Evolutionary conservation across 2,888 invertebrate genomes (phyloP).

Genomic region (Blastobasis adustella): DNA sequence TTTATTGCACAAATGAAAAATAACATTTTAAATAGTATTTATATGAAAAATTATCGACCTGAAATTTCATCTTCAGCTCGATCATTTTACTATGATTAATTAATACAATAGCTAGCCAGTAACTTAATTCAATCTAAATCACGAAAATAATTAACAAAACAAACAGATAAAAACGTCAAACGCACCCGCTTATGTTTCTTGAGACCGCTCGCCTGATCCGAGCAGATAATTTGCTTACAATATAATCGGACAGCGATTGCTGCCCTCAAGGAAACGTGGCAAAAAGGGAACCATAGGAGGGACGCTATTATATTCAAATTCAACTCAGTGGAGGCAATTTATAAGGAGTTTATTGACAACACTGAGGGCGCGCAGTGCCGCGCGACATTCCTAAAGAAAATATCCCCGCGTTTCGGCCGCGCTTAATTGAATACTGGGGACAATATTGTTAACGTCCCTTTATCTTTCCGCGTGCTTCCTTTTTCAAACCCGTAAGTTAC

Average conservation of each 20-base stretch:
- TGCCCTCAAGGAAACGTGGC: slow-evolving; percentile 55
- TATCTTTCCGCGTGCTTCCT: slow-evolving; percentile 4
- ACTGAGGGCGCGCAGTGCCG: slow-evolving; percentile 39
- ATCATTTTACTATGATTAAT: no score
- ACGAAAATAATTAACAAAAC: slow-evolving; percentile 14
- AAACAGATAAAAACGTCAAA: slow-evolving; percentile 37
- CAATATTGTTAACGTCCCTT: slow-evolving; percentile 61
- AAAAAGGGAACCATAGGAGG: slow-evolving; percentile 59
- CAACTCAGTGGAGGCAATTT: slow-evolving; percentile 66
- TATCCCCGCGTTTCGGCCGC: slow-evolving; percentile 40
- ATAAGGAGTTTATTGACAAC: slow-evolving; percentile 74
- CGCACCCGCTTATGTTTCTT: slow-evolving; percentile 26
- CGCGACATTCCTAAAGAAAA: slow-evolving; percentile 63
- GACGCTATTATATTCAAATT: slow-evolving; percentile 73
- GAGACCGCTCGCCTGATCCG: slow-evolving; percentile 58
- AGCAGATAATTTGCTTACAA: slow-evolving; percentile 74
- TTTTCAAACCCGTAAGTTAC: slow-evolving; percentile 8
- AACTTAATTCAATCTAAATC: neutral
- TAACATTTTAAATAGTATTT: no score
- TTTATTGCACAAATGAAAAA: no score
- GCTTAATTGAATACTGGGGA: slow-evolving; percentile 62
- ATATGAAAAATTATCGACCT: no score
- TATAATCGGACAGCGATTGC: slow-evolving; percentile 71
- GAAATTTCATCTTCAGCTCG: no score
- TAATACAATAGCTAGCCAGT: no score